Base-by-base conservation (phyloP, 2,797 vertebrate species). In the Crenuchus spilurus region DNA sequence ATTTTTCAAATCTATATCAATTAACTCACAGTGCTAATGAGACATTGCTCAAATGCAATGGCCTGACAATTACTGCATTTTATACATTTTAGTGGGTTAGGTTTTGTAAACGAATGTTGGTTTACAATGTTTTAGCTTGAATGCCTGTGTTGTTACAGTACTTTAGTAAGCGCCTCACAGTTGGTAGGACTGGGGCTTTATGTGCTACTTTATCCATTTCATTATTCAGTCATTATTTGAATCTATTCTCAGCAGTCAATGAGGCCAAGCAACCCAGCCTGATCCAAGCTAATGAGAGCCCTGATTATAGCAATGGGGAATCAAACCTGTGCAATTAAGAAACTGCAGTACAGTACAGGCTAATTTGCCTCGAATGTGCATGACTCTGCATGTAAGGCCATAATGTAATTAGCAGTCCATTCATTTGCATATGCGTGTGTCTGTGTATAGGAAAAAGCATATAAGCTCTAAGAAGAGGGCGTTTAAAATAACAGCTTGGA, bases 311-410 rank as follows among this genome's bases (percentile, higher is more conserved):
- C 30, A 58, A 35, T 52, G 54, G 57, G 41, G 28, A 60, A 68
- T 68, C 52, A 68, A 68, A 75, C 24, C 54, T 61, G 55, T 51
- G 9, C 52, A 73, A 65, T 68, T 75, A 75, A 42, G 52, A 60
- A 55, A 51, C 33, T 42, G 52, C 1, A n/a, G 67, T 28, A 28
- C 60, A 44, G 20, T 44, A 14, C 22, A 42, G 60, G 35, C 42
- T 67, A 20, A 58, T 74, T 60, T 48, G 62, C 52, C 58, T 39
- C 67, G 44, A 30, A 20, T 46, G 28, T 26, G 22, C 54, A 60
- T 74, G 41, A 49, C 62, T 67, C 55, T 51, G 62, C 63, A 67
- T 28, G n/a, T 30, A 67, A 49, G 20, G 33, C 35, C 30, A 6
- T 44, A 26, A 46, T 37, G 30, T n/a, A 49, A 74, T 74, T 66